phyloP scores from a whole-genome alignment of 2,888 invertebrate species.

The Idaea straminata region DNA sequence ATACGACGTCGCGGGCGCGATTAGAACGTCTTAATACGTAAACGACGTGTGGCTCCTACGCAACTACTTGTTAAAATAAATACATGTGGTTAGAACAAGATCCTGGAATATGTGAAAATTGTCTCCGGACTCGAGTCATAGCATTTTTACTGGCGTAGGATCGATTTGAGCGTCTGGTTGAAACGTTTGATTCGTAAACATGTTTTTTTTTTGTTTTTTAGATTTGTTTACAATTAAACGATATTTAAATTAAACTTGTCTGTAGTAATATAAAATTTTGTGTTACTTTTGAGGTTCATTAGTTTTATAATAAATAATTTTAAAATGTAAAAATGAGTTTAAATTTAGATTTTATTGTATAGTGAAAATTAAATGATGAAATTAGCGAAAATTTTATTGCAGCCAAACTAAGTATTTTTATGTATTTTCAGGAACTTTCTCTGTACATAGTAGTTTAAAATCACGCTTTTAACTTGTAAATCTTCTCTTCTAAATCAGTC shows the following conservation, averaged over 20 bases:
- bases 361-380: too few species aligned
- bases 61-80: slow-evolving; percentile 71
- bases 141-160: slow-evolving; percentile 12
- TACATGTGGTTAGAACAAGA: slow-evolving; percentile 69
- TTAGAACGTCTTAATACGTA: slow-evolving; percentile 44
- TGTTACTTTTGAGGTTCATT: too few species aligned
- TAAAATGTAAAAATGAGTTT: too few species aligned
- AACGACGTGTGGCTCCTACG: slow-evolving; percentile 65
- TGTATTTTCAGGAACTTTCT: too few species aligned
- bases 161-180: slow-evolving; percentile 14
- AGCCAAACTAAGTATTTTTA: too few species aligned
- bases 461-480: too few species aligned
- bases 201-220: neutral
- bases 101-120: slow-evolving; percentile 67
- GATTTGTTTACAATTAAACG: neutral
- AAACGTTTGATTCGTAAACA: slow-evolving; percentile 11
- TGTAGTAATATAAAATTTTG: too few species aligned
- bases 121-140: slow-evolving; percentile 24
- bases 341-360: too few species aligned
- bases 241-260: neutral
- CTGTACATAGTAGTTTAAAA: too few species aligned
- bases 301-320: too few species aligned
- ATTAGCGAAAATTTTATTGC: too few species aligned
- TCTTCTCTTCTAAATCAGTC: too few species aligned
- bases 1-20: slow-evolving; percentile 60